These are phyloP conservation scores for Erpobdella octoculata DNA, from an alignment of 2,888 invertebrate species.

Conservation along the genomic window DNA sequence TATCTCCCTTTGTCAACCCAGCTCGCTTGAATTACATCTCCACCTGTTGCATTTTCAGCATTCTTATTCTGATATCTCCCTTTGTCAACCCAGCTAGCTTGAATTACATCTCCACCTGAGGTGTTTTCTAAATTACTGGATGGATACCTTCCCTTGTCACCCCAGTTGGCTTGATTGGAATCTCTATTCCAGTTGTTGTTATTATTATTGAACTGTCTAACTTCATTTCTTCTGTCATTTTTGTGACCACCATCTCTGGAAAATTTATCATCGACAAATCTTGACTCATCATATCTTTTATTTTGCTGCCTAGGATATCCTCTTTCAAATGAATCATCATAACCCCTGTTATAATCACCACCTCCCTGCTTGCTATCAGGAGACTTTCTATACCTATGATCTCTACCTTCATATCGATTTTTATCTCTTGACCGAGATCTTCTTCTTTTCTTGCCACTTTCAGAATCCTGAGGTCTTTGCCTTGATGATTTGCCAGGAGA, in stretches of 20 bases:
- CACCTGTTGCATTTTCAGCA: too few species aligned
- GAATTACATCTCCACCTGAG: too few species aligned
- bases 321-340: background rate
- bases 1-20: too few species aligned
- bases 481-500: background rate
- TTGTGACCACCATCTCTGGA: too few species aligned
- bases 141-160: background rate
- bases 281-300: background rate
- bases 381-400: background rate
- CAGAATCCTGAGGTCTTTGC: background rate
- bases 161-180: conserved; percentile 7
- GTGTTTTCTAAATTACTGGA: too few species aligned
- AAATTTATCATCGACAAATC: background rate
- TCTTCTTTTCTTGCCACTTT: background rate
- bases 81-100: too few species aligned
- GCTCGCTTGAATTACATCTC: too few species aligned
- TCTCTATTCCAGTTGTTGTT: background rate
- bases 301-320: too few species aligned
- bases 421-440: background rate
- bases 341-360: background rate
- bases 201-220: background rate
- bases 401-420: background rate
- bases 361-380: background rate
- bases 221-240: background rate
- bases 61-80: too few species aligned